Evolutionary conservation across 2,888 invertebrate species (phyloP).

Genomic region (Philaethria dido): DNA sequence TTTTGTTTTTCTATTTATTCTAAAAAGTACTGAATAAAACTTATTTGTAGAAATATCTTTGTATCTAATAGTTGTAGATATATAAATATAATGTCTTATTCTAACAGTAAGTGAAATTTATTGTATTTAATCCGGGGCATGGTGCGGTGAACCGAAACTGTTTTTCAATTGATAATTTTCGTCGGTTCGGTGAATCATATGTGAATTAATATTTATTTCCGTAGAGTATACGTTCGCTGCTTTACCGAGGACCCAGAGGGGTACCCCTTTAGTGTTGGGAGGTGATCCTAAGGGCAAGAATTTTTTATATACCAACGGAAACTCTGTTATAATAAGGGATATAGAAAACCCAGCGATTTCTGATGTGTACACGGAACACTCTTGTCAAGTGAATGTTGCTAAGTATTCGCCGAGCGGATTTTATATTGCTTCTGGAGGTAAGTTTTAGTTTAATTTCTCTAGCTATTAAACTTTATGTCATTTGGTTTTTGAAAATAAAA

Average conservation of each 20-base stretch:
- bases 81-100: conserved; percentile 69
- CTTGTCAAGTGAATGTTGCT: conserved; percentile 96
- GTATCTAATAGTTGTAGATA: conserved; percentile 61
- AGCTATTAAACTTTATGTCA: neutral
- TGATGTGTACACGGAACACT: conserved; percentile 99
- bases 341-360: conserved; percentile 97
- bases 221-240: conserved; percentile 95
- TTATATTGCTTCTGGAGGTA: conserved; percentile 99
- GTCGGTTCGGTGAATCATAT: conserved; percentile 31
- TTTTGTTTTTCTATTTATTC: conserved; percentile 69
- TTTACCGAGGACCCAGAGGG: conserved; percentile 96
- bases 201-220: conserved; percentile 49
- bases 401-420: conserved; percentile 99
- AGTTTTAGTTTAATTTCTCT: conserved; percentile 44
- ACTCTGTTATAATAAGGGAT: conserved; percentile 98
- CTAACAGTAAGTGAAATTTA: conserved; percentile 73
- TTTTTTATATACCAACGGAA: conserved; percentile 98
- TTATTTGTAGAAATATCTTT: conserved; percentile 57
- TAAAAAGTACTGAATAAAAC: conserved; percentile 66
- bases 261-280: conserved; percentile 96
- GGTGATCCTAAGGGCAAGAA: conserved; percentile 98
- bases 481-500: too few species aligned
- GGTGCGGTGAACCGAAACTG: conserved; percentile 45
- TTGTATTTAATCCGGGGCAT: conserved; percentile 50
- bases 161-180: conserved; percentile 28